Evolutionary conservation across 2,888 invertebrate genomes (phyloP), one percentile per base, ranked within the genome.

Genomic region (Machimus atricapillus): DNA sequence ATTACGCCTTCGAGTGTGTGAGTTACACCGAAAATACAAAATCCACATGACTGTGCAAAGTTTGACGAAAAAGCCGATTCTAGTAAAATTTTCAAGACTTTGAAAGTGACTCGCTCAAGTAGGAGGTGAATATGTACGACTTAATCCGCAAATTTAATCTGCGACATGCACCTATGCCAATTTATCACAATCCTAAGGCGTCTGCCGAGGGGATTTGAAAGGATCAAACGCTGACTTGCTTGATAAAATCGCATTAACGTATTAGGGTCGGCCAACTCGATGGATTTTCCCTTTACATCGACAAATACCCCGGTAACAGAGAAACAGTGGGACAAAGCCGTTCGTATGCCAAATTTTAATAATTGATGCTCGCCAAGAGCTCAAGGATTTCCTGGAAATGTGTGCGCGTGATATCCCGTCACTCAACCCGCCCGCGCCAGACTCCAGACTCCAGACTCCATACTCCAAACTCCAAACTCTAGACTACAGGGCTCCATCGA

Each of bases 201-300:
- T 76, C 37, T 76, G 7, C 76, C 34, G 27, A n/a, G 37, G 31
- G 34, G 37, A 37, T 76, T 37, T 37, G 16, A 34, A 76, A 16
- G 76, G 76, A 76, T 76, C 76, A 76, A 76, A 76, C 76, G 76
- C 76, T 76, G 34, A 76, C 76, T 76, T 76, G 34, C 76, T 76
- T 76, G 76, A 76, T 76, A 76, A 76, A 76, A 76, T 76, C 76
- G 37, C 76, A 76, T 76, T 76, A 76, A 76, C 76, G 37, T 76
- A 76, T 76, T 76, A 76, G 34, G 76, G 76, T 76, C 76, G 76
- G 37, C 27, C 37, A 34, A 34, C n/a, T 76, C 34, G 76, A 76
- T 76, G 37, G 34, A 76, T 34, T 76, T 34, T 34, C 76, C 34
- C 76, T 76, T n/a, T 76, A 37, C 76, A n/a, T 27, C 27, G n/a